phyloP scores from a whole-genome alignment of 2,888 invertebrate species.

The Cybosia mesomella region DNA sequence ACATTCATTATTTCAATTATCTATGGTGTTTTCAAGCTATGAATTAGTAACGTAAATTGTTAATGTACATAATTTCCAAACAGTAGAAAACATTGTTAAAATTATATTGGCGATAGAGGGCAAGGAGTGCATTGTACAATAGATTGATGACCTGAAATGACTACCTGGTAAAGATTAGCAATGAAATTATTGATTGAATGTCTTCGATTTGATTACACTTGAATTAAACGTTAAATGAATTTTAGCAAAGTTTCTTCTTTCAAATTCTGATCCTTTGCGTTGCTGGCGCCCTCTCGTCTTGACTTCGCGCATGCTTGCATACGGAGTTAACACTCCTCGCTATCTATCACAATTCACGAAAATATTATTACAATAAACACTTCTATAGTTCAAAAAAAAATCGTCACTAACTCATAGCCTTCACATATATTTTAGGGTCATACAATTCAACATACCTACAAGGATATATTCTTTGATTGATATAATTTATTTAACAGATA shows the following conservation, averaged over 20 bases:
- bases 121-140: no score
- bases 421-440: conserved; percentile 39
- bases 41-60: conserved; percentile 38
- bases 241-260: no score
- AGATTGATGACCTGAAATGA: no score
- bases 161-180: no score
- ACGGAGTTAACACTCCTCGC: neutral
- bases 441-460: conserved; percentile 46
- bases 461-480: conserved; percentile 41
- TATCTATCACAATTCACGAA: neutral
- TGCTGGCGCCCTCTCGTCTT: neutral
- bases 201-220: no score
- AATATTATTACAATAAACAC: neutral
- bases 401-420: conserved; percentile 31
- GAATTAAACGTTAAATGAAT: no score
- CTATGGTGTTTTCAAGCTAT: conserved; percentile 26
- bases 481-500: conserved; percentile 31
- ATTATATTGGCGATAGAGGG: no score
- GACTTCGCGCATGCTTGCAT: neutral
- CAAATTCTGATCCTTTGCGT: neutral
- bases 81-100: no score
- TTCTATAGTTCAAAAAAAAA: neutral
- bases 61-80: no score
- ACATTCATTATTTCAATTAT: conserved; percentile 60
- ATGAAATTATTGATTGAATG: no score